Evolutionary conservation across 2,113 vertebrate genomes (phyloP), one percentile per base, ranked within the genome.

Genomic region (Sylvilagus bachmani): DNA sequence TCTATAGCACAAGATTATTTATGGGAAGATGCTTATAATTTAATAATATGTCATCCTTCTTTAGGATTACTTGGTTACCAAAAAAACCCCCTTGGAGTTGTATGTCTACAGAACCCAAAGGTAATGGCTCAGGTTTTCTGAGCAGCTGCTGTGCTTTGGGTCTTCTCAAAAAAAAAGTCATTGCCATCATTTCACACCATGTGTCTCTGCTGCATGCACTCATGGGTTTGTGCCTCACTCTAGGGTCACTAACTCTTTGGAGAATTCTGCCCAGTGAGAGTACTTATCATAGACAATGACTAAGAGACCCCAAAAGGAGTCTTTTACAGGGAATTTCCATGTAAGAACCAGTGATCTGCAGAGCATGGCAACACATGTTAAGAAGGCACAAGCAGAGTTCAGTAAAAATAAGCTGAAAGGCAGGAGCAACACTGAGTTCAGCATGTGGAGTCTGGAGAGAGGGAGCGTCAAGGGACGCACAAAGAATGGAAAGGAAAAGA

Each of bases 31-130:
- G 69, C 61, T 82, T 33, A 24, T 86, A 53, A 67, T 62, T 79
- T 70, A 58, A 38, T 80, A 33, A 77, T 29, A 67, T 27, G 53
- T 80, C 27, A 36, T 33, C 38, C 27, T 69, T 75, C 49, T 75
- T 70, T 77, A 74, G 61, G 19, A 25, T 91, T 89, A 33, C 74
- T 89, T 91, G 88, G n/a, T 91, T 81, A 66, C 44, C 17, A 58
- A 58, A 58, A 58, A 58, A 58, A 58, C 3, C 55, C 14, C 44
- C 55, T 81, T 75, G 66, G 13, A 73, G 51, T 19, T 6, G 0
- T 84, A 17, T 58, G 44, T 70, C n/a, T 64, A 10, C 86, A 91
- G 89, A 82, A 58, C 13, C 10, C 70, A 51, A 66, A 33, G 61
- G 10, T 29, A 73, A 16, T 49, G 25, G 5, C 44, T 75, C n/a